These are phyloP conservation scores for Dicaeum eximium DNA, from an alignment of 2,113 vertebrate genomes.

Conservation along the genomic window DNA sequence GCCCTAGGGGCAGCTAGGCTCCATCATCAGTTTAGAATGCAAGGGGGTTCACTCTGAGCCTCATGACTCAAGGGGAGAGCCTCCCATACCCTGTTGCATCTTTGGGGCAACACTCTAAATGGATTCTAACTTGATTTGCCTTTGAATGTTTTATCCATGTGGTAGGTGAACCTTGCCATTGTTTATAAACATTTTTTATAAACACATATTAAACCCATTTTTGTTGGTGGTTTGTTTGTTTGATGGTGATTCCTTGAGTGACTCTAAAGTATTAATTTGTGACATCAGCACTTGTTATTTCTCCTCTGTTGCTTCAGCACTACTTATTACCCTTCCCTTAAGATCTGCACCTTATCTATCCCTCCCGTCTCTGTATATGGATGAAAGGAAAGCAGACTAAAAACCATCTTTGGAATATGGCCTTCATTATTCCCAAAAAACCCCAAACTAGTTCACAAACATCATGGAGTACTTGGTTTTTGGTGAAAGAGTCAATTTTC, in stretches of 20 bases:
- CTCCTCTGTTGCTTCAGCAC: not conserved
- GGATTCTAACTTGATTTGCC: not conserved
- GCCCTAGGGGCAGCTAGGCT: not conserved
- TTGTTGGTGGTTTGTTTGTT: not conserved
- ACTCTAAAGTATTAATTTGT: not conserved
- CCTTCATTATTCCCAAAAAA: not conserved
- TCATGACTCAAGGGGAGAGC: not conserved
- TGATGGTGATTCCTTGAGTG: not conserved
- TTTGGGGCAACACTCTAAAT: not conserved
- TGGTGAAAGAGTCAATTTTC: not conserved
- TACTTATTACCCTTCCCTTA: not conserved
- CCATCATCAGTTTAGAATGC: not conserved
- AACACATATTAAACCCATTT: not conserved
- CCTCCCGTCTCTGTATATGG: rapidly evolving
- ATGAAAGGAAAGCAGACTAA: not conserved
- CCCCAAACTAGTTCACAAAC: not conserved
- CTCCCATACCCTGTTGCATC: not conserved
- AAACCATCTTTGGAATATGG: not conserved
- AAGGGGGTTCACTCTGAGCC: not conserved
- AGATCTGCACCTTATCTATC: not conserved
- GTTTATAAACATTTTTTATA: not conserved
- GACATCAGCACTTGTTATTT: not conserved
- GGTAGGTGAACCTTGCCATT: not conserved
- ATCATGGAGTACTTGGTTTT: not conserved
- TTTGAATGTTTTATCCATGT: not conserved